Conservation (phyloP, 2,888 invertebrate species). For the Tiliacea citrago region DNA sequence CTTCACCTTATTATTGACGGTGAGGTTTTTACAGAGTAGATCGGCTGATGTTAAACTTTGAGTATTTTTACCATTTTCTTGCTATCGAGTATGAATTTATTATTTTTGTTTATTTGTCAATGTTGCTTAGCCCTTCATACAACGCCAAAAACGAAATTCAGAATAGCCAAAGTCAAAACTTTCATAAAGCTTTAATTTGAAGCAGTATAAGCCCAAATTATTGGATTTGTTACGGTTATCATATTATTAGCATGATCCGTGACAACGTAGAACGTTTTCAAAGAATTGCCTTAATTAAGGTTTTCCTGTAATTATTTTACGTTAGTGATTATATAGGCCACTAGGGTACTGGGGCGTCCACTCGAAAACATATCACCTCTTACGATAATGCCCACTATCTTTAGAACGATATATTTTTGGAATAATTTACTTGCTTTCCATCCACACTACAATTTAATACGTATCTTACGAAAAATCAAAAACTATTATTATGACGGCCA, state of each 20-base stretch:
- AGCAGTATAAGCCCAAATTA: not conserved
- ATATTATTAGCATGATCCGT: not conserved
- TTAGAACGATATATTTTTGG: constrained; percentile 68
- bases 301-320: constrained; percentile 48
- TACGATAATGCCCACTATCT: constrained; percentile 51
- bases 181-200: not conserved
- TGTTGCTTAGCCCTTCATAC: not conserved
- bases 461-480: constrained; percentile 11
- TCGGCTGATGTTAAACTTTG: not conserved
- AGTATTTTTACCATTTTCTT: not conserved
- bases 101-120: not conserved
- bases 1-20: too few species aligned
- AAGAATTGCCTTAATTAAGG: constrained; percentile 45
- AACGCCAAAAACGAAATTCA: not conserved
- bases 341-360: constrained; percentile 59
- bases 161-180: not conserved
- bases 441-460: constrained; percentile 25
- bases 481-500: constrained; percentile 10
- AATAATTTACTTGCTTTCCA: constrained; percentile 49
- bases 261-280: not conserved
- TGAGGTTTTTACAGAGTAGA: too few species aligned
- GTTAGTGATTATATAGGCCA: constrained; percentile 64
- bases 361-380: constrained; percentile 59
- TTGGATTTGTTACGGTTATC: not conserved
- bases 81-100: not conserved